Conservation (phyloP, 2,797 vertebrate species). For the Acanthis flammea region DNA sequence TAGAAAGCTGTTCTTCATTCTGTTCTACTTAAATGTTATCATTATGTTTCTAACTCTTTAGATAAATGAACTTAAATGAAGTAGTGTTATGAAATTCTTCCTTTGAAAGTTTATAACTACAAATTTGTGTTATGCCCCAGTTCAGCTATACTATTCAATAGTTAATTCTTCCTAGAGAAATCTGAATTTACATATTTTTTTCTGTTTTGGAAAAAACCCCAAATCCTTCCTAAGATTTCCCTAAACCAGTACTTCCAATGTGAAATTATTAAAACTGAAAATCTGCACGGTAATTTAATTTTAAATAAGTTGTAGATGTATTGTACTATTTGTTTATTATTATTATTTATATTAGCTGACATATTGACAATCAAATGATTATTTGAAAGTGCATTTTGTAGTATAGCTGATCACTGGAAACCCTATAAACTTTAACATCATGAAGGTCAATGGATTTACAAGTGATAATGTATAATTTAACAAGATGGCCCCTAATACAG, state of each 20-base stretch:
- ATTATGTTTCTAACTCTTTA: background rate
- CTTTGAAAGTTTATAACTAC: background rate
- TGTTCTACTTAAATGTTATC: background rate
- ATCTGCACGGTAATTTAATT: background rate
- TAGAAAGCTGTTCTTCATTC: background rate
- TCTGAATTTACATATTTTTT: background rate
- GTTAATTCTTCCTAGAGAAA: background rate
- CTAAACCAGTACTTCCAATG: background rate
- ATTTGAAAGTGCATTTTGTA: background rate
- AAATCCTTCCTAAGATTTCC: background rate
- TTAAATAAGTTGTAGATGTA: background rate
- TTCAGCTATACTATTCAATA: background rate
- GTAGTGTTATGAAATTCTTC: background rate
- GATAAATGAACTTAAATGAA: background rate
- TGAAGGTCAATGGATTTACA: background rate
- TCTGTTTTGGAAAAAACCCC: background rate
- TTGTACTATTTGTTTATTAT: background rate
- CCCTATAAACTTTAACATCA: background rate
- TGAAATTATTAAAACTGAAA: background rate
- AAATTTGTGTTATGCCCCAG: background rate
- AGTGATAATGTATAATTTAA: background rate
- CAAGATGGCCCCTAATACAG: background rate
- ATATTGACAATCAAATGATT: background rate
- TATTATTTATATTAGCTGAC: background rate
- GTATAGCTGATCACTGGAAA: background rate